Base-by-base conservation (phyloP, 1,140 invertebrate species). In the Camponotus pennsylvanicus region DNA sequence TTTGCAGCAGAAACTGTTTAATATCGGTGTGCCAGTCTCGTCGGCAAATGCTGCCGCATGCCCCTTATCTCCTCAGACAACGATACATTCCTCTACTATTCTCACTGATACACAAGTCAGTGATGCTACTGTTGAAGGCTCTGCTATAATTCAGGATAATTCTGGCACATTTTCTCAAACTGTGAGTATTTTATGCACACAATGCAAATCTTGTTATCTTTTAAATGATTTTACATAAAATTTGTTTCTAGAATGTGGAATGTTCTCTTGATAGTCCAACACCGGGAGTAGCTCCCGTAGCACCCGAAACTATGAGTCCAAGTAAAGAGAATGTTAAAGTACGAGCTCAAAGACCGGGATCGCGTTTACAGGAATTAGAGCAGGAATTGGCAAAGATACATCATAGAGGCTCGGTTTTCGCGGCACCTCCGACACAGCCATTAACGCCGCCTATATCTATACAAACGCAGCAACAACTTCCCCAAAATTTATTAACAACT, bases 1-100 rank as follows among this genome's bases (percentile, higher is more conserved):
- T 86, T 93, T 97, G 9, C 96, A 97, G 85, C 96, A 97, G 69
- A 96, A 96, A 92, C 85, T 96, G 13, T 95, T 96, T 21, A 96
- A 95, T 40, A 96, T 96, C 52, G 95, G 95, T 52, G 94, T 95
- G 92, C 88, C 94, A 11, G 84, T 93, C 49, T 85, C 90, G 40
- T 86, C 92, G 7, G 85, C 93, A 32, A 94, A 95, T 82, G 49
- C 11, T 15, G 85, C 91, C 57, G 86, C 93, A 95, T 94, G 94
- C 49, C 93, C 95, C 3, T 86, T 96, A 42, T 96, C 95, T 83
- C 95, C 95, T 77, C 95, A 96, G 88, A 94, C 95, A 76, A 95
- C 95, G 3, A 90, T 95, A 63, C 94, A 95, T 88, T 92, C 94
- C 59, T 85, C 89, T 15, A 34, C 86, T 80, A 55, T 86, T 45